Base-by-base conservation (phyloP, 2,888 invertebrate species). In the Lomographa bimaculata region DNA sequence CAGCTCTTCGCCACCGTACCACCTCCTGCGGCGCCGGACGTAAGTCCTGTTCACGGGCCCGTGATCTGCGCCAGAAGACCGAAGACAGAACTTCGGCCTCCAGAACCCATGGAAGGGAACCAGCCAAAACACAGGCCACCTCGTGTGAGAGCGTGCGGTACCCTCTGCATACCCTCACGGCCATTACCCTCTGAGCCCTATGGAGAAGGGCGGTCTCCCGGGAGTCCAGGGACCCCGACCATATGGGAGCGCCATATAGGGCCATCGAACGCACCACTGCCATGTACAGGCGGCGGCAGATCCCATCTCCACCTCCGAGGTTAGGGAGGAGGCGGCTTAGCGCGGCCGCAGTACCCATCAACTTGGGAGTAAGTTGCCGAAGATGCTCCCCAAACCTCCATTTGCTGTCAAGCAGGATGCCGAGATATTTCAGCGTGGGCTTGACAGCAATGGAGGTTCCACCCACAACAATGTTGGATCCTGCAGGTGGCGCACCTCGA, bases 91-190 rank as follows among this genome's bases (percentile, higher is more conserved):
- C 17, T 5, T 5, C 17, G 5, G 27, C 27, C 9, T 27, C 18
- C 5, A 5, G 6, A 5, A 17, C 17, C 17, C 27, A 27, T 6
- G 28, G 28, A 1, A 28, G 10, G 3, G 19, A 19, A 6, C 28
- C 28, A 1, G 28, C 28, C 0, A 28, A 3, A 1, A 6, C 9
- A 8, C 27, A 27, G 6, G 17, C 27, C 1, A 17, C 27, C 8
- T 9, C 27, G 9, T 28, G 19, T n/a, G 28, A 28, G 2, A 28
- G 5, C 1, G 28, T 28, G 4, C 7, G 16, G 7, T 28, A 28
- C 0, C 28, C 28, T 2, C 28, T 1, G 7, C 19, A 19, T 7
- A 19, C 19, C 7, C 19, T 19, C 1, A 19, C 19, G 2, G 19
- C 19, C 19, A 19, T 19, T n/a, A n/a, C n/a, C n/a, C n/a, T n/a